Base-by-base conservation (phyloP, 1,140 invertebrate species). In the Polypedilum pembai region DNA sequence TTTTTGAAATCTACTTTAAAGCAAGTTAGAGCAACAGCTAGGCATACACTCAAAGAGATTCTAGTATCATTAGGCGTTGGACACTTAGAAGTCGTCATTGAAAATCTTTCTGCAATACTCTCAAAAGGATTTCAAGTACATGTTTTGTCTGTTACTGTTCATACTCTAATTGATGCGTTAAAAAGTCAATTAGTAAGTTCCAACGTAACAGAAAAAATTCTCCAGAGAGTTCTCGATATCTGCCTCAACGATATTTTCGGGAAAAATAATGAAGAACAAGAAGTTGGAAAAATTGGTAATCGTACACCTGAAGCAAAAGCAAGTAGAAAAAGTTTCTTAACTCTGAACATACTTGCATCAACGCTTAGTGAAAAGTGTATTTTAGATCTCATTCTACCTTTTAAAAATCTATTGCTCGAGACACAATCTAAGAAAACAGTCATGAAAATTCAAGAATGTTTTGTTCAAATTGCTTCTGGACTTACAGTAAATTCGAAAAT, bases 51-150 rank as follows among this genome's bases (percentile, higher is more conserved):
- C 0, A 89, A 95, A 75, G 94, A 95, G 82, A 93, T 98, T 24
- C 91, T 96, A 88, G 78, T 89, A 1, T 88, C 91, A 0, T 84
- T 99, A 0, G 96, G 97, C 0, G 89, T 94, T 0, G 83, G 86
- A 17, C 95, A 95, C 81, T 86, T 99, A 75, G 85, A 87, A 20
- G 84, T 89, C 78, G 82, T 98, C 8, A 80, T 98, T 4, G 87
- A 88, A 74, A 94, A 98, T 83, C 86, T 98, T 79, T 89, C 89
- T 65, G 84, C 90, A 15, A 82, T 95, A 7, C 84, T 98, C 73
- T 94, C 88, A 0, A 88, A 90, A 81, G 97, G 97, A 8, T 98
- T 93, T 79, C 95, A 98, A 86, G 88, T 96, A 18, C 96, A 98
- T 78, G 94, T 98, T 0, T 84, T 98, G 15, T 91, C 91, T 3